Conservation (phyloP, 2,797 vertebrate genomes). For the Aotus griseimembra region DNA sequence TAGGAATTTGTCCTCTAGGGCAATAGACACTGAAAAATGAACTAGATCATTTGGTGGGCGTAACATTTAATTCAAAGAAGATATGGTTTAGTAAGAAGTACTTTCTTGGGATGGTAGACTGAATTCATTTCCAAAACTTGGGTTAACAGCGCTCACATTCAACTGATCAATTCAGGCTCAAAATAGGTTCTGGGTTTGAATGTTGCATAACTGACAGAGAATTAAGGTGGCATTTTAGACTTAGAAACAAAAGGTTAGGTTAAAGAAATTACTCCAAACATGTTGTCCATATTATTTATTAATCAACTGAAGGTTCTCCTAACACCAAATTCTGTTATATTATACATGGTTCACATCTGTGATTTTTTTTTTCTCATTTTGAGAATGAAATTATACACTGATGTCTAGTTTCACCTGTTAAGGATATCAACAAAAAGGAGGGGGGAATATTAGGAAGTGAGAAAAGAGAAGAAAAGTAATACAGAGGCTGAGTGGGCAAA, state of each 20-base stretch:
- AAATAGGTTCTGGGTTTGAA: conserved; percentile 16
- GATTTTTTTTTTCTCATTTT: background rate
- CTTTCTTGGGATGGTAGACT: background rate
- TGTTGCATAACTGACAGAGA: background rate
- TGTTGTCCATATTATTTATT: background rate
- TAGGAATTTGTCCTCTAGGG: background rate
- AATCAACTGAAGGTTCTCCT: background rate
- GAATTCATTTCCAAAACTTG: background rate
- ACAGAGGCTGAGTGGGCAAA: background rate
- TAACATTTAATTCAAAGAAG: background rate
- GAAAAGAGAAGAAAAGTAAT: background rate
- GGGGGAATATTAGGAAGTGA: background rate
- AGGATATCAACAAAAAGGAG: background rate
- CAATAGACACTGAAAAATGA: background rate
- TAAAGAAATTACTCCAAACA: background rate
- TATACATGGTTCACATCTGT: background rate
- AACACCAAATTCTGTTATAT: background rate
- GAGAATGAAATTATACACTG: background rate
- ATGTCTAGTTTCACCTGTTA: background rate
- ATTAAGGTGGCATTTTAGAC: background rate
- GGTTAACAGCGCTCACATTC: background rate
- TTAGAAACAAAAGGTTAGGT: background rate
- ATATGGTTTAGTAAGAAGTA: background rate
- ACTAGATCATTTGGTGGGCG: background rate
- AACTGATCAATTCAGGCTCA: background rate